Conservation (phyloP, 2,113 vertebrate genomes). For the Ceyx melanurus region DNA sequence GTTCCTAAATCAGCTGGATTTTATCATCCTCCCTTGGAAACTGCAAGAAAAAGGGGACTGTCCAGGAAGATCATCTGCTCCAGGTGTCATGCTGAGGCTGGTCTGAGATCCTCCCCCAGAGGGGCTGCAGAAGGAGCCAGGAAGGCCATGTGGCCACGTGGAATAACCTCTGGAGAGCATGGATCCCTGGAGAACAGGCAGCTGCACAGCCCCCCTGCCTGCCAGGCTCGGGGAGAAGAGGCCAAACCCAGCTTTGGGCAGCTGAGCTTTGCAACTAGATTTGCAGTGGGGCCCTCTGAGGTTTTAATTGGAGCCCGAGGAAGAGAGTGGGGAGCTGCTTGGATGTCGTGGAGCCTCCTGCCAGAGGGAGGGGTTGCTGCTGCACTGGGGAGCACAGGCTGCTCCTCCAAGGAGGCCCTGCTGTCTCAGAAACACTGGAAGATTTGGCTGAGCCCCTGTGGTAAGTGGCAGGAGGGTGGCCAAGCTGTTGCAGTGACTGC, state of each 20-base stretch:
- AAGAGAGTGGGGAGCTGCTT: accelerated
- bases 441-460: not conserved
- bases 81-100: not conserved
- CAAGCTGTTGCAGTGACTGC: not conserved
- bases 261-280: not conserved
- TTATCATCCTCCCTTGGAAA: not conserved
- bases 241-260: not conserved
- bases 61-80: not conserved
- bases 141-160: accelerated
- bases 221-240: not conserved
- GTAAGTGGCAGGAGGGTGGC: not conserved
- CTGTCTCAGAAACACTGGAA: not conserved
- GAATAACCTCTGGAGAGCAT: not conserved
- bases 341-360: not conserved
- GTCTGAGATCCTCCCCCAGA: not conserved
- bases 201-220: not conserved
- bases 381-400: not conserved
- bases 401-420: not conserved
- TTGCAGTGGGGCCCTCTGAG: not conserved
- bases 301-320: not conserved
- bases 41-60: slow-evolving; percentile 1
- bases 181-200: not conserved
- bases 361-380: not conserved
- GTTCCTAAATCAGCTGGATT: slow-evolving; percentile 11
- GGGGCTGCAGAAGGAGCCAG: not conserved